Conservation (phyloP, 2,797 vertebrate species). For the Arrhamphus sclerolepis region DNA sequence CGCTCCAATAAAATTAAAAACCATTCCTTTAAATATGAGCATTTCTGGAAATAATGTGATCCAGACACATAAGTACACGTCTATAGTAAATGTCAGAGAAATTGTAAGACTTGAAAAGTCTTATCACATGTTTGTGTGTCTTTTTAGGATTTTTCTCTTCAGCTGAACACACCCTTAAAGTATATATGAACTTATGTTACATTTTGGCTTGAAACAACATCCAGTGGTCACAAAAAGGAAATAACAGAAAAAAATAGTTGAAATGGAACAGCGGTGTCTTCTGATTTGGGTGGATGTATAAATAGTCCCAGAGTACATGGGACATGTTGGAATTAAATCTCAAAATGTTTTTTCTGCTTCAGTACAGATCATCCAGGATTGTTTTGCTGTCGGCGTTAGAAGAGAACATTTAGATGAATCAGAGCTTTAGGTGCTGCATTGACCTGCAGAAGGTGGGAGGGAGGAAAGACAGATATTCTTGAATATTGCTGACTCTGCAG, state of each 20-base stretch:
- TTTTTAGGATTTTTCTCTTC: not conserved
- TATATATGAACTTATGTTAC: conserved; percentile 6
- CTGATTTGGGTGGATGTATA: conserved; percentile 29
- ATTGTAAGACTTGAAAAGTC: not conserved
- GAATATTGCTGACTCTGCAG: conserved; percentile 73
- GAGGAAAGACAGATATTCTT: conserved; percentile 34
- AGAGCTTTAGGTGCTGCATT: conserved; percentile 31
- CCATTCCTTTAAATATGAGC: conserved; percentile 9
- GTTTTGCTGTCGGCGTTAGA: conserved; percentile 29
- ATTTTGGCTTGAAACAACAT: conserved; percentile 8
- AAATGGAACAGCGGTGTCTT: not conserved
- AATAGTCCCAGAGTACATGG: conserved; percentile 3
- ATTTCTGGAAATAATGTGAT: too few species aligned
- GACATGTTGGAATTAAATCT: not conserved
- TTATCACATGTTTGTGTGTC: conserved; percentile 1
- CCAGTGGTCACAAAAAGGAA: conserved; percentile 6
- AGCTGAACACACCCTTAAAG: not conserved
- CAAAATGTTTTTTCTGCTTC: not conserved
- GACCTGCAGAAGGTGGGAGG: conserved; percentile 28
- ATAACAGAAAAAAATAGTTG: not conserved
- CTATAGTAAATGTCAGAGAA: too few species aligned
- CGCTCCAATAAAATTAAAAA: conserved; percentile 3
- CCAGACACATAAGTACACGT: too few species aligned
- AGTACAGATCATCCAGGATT: conserved; percentile 8
- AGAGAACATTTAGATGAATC: conserved; percentile 21